These are phyloP conservation scores for Helleia helle DNA, from an alignment of 2,888 invertebrate genomes.

Conservation along the genomic window DNA sequence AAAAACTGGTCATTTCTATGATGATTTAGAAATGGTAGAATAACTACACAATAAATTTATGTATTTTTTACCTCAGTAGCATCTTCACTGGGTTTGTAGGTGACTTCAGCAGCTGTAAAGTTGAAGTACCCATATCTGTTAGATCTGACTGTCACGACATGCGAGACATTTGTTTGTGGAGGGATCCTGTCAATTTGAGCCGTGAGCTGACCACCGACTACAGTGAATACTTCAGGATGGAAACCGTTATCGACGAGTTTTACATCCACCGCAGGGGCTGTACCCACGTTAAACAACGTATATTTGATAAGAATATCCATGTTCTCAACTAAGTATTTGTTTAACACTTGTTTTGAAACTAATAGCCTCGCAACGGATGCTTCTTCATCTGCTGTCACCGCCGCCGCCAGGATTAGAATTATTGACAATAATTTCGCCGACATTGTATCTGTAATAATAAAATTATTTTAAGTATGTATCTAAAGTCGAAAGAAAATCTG, in stretches of 20 bases:
- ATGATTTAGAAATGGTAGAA: too few species aligned
- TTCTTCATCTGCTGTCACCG: conserved; percentile 76
- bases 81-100: conserved; percentile 91
- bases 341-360: conserved; percentile 94
- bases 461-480: too few species aligned
- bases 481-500: neutral
- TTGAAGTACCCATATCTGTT: conserved; percentile 95
- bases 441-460: conserved; percentile 61
- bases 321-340: conserved; percentile 96
- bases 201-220: conserved; percentile 89
- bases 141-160: conserved; percentile 93
- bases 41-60: too few species aligned
- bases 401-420: conserved; percentile 56
- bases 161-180: conserved; percentile 94
- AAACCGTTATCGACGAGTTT: conserved; percentile 93
- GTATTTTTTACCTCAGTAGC: conserved; percentile 78
- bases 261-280: conserved; percentile 91
- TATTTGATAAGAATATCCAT: conserved; percentile 97
- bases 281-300: conserved; percentile 94
- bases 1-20: too few species aligned
- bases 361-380: conserved; percentile 86
- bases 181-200: conserved; percentile 91
- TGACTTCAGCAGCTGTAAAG: conserved; percentile 95
- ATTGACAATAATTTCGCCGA: conserved; percentile 55
- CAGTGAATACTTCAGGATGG: conserved; percentile 91